Evolutionary conservation across 1,140 invertebrate species (phyloP).

Genomic region (Heliconius himera): DNA sequence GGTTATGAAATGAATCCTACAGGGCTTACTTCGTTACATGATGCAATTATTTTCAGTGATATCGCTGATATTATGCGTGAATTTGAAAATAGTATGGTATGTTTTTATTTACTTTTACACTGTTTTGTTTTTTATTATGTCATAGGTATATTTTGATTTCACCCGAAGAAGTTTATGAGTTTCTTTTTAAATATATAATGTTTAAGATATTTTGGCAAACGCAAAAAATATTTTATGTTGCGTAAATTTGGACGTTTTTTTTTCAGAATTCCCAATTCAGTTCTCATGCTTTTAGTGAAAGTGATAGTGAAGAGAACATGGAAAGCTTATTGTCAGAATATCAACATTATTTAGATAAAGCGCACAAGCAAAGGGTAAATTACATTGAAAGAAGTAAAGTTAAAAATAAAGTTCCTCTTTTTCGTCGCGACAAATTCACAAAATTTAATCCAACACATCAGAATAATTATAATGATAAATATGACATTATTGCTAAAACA

Average conservation of each 20-base stretch:
- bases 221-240: too few species aligned
- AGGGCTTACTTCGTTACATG: conserved; percentile 58
- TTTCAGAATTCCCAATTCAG: conserved; percentile 57
- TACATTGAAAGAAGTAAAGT: conserved; percentile 60
- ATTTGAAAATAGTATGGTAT: conserved; percentile 64
- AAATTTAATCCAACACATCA: conserved; percentile 50
- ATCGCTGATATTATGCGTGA: conserved; percentile 70
- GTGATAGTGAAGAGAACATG: conserved; percentile 66
- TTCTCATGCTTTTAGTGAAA: conserved; percentile 47
- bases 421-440: conserved; percentile 57
- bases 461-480: conserved; percentile 42
- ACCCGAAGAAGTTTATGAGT: neutral
- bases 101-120: conserved; percentile 19
- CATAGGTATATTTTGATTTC: too few species aligned
- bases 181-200: neutral
- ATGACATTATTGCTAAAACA: neutral
- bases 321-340: conserved; percentile 69
- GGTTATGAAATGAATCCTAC: conserved; percentile 47
- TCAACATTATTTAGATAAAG: conserved; percentile 70
- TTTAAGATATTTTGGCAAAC: too few species aligned
- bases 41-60: conserved; percentile 69
- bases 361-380: conserved; percentile 59
- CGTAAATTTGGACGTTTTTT: neutral
- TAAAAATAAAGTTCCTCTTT: conserved; percentile 70
- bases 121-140: too few species aligned